A percentile compares a stretch with the other conserved stretches of the same genome.
phyloP scores from a whole-genome alignment of 2,113 vertebrate genomes.

The Amphiprion percula region DNA sequence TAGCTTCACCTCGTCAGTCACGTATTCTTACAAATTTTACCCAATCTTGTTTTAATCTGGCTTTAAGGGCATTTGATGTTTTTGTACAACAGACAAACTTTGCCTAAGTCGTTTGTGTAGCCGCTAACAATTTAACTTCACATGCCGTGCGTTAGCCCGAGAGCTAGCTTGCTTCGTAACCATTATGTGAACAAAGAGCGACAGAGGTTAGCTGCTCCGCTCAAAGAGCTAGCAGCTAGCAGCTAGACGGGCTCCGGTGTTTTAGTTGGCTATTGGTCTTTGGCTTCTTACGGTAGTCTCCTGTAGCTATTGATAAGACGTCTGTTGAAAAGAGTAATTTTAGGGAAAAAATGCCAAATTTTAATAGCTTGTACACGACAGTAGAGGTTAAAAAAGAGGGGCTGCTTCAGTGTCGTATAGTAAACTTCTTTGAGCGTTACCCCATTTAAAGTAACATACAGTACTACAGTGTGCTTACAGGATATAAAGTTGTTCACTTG shows the following conservation, averaged over 20 bases:
- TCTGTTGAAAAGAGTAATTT: neutral
- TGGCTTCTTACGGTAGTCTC: neutral
- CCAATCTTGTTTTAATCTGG: neutral
- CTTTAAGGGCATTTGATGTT: neutral
- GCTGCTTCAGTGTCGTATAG: neutral
- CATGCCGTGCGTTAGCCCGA: slow-evolving; percentile 27
- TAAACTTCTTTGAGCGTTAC: slow-evolving; percentile 4
- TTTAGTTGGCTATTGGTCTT: neutral
- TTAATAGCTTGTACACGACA: neutral
- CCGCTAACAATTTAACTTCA: neutral
- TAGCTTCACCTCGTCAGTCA: slow-evolving; percentile 39
- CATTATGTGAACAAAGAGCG: slow-evolving; percentile 73
- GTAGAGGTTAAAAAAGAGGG: neutral
- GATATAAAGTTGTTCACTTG: too few species aligned
- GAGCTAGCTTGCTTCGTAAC: slow-evolving; percentile 48
- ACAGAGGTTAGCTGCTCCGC: slow-evolving; percentile 41
- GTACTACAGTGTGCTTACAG: too few species aligned
- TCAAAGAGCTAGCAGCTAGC: slow-evolving; percentile 58
- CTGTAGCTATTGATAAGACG: neutral
- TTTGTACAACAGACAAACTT: neutral
- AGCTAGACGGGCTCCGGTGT: slow-evolving; percentile 2
- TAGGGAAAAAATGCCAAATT: neutral
- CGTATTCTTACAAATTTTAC: neutral
- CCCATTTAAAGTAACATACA: neutral
- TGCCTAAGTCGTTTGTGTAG: neutral